Conservation (phyloP, 1,140 invertebrate species). For the Drosophila jambulina region DNA sequence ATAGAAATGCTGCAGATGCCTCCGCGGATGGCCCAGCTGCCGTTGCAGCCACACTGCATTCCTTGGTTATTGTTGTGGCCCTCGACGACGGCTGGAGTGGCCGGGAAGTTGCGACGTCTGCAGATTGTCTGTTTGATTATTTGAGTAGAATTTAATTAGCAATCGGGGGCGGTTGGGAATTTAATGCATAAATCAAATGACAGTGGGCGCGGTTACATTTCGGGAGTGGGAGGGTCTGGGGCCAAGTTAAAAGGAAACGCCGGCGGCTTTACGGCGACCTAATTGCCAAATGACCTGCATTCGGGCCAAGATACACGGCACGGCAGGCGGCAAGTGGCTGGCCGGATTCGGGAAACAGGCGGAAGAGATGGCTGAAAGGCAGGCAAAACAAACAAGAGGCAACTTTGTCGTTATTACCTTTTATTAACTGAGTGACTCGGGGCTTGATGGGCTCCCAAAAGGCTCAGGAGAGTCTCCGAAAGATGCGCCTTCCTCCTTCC, state of each 20-base stretch:
- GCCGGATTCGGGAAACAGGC: constrained; percentile 26
- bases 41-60: constrained; percentile 42
- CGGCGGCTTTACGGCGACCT: constrained; percentile 43
- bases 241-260: constrained; percentile 27
- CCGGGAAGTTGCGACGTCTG: constrained; percentile 36
- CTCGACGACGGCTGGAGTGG: constrained; percentile 44
- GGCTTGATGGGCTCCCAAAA: constrained; percentile 30
- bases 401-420: constrained; percentile 54
- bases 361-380: constrained; percentile 35
- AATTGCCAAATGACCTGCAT: constrained; percentile 74
- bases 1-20: constrained; percentile 43
- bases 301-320: constrained; percentile 59
- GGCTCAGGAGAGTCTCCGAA: neutral
- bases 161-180: constrained; percentile 38
- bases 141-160: constrained; percentile 63
- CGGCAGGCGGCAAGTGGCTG: constrained; percentile 19
- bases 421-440: constrained; percentile 33
- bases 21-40: constrained; percentile 17
- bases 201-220: neutral
- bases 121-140: constrained; percentile 54
- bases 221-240: neutral
- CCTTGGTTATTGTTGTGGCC: constrained; percentile 46
- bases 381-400: constrained; percentile 53
- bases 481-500: neutral
- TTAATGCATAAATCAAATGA: constrained; percentile 57